Evolutionary conservation across 2,888 invertebrate genomes (phyloP), one percentile per base, ranked within the genome.

Genomic region (Tribolium freemani): DNA sequence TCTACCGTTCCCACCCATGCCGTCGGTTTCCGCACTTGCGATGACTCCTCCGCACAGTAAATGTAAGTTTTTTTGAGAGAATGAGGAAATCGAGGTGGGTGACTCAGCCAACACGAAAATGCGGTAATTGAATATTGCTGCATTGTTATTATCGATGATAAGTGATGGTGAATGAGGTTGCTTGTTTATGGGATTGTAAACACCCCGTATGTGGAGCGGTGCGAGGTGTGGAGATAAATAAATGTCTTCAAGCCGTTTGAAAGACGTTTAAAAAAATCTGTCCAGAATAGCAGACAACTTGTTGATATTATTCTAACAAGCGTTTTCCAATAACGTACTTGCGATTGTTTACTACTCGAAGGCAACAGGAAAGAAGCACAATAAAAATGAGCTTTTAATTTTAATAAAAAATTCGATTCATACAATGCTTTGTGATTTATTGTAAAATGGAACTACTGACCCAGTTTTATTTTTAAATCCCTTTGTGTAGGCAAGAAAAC

Each of bases 11-110:
- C 92, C 93, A 76, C 92, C 92, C 69, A 91, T 93, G 88, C 90
- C 92, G 56, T 91, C 93, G 46, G 90, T 93, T 78, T 91, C 93
- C 72, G 93, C 94, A 69, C 88, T 95, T 78, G 91, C 94, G 45
- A 88, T 95, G 84, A 94, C 95, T 78, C 94, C 95, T 81, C 94
- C 95, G 70, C 95, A 95, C 88, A 93, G 92, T 90, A 88, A 93
- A 91, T 92, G 86, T 86, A 84, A 86, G 86, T 51, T 51, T 64
- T 64, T 44, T 58, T 6, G 31, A 31, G 11, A 46, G 46, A 20
- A 31, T 31, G 44, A 66, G 66, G 66, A 66, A 53, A 54, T 66
- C n/a, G 38, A 13, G 26, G 13, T 16, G 61, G 63, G 54, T 66
- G 67, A 67, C 21, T 57, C 67, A 67, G 8, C 48, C 48, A 58